Base-by-base conservation (phyloP, 2,888 invertebrate species). In the Cephus rjabovi region DNA sequence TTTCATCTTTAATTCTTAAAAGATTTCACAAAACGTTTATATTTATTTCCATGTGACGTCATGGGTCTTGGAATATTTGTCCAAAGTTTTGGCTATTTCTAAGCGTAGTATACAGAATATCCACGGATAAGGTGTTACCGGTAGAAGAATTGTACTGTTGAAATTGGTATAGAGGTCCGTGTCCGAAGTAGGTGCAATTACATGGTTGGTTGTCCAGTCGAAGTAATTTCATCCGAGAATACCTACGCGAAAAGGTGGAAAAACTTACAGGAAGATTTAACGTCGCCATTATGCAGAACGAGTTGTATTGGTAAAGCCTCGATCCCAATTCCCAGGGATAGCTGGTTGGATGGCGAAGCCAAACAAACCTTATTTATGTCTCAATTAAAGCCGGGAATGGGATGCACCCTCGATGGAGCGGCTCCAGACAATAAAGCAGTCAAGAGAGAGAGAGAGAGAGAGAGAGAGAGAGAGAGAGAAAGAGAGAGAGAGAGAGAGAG, bases 321-420 rank as follows among this genome's bases (percentile, higher is more conserved):
- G 87, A 90, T 90, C 89, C 90, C 90, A 90, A 90, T 90, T 90
- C 87, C 90, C 89, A 88, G 88, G 89, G 88, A 89, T 87, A 84
- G 86, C 85, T 84, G 88, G 88, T 86, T 85, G 89, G 89, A 88
- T 89, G 88, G 90, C 89, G 89, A 91, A 91, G 91, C 91, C 91
- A 91, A 91, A 91, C 91, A 91, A 91, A 91, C 91, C 91, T 91
- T 91, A 91, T 91, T 91, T 91, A 91, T 91, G 91, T 91, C 91
- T 91, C 91, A 91, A 91, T 91, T 91, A 91, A 91, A 91, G 89
- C 88, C 84, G 86, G 80, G 90, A 90, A 91, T 91, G 91, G 91
- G 91, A 91, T 91, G 91, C 91, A 91, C 91, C 91, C 91, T 91
- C 91, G 90, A 91, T 91, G 90, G 89, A 91, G 91, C 90, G 87